Evolutionary conservation across 2,113 vertebrate species (phyloP), one percentile per base, ranked within the genome.

Genomic region (Nibea coibor): DNA sequence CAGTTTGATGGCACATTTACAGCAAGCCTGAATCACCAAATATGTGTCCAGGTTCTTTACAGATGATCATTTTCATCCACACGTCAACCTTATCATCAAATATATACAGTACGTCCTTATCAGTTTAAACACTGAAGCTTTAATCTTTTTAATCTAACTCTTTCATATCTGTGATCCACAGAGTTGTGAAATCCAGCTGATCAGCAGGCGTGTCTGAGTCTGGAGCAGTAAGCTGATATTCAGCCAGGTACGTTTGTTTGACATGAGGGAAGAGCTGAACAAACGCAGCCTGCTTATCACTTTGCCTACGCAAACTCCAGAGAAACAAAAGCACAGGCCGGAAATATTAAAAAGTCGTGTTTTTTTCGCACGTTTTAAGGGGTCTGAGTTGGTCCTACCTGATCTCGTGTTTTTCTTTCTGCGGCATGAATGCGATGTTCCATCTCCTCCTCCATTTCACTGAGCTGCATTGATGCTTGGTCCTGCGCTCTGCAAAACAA

Each of bases 381-480:
- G 3, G 8, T 2, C 28, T 45, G 59, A 65, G 20, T 48, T 22
- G 45, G 45, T 62, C 82, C 51, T 50, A 99, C 98, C 81, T 98
- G 96, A 69, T 96, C 95, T 59, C 94, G 94, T 11, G 95, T 94
- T 85, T 95, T 96, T 78, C 93, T 95, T 80, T 98, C 97, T 0
- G 94, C 93, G 59, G 94, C 94, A 16, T 97, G 96, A 87, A 99
- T 97, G 19, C 97, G 95, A 28, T 97, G 97, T 73, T 99, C 98
- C 97, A 99, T 98, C 88, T 99, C 98, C 56, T 99, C 98, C 83
- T 99, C 98, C 93, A 99, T 90, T 83, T 98, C 98, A 81, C 96
- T 96, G 75, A 99, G 86, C 88, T 98, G 98, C 87, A 97, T 96
- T 31, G 96, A 91, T 0, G 97, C 96, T 93, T 98, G 96, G 91